These are phyloP conservation scores for Amiota communis DNA, from an alignment of 2,888 invertebrate genomes.

Conservation along the genomic window DNA sequence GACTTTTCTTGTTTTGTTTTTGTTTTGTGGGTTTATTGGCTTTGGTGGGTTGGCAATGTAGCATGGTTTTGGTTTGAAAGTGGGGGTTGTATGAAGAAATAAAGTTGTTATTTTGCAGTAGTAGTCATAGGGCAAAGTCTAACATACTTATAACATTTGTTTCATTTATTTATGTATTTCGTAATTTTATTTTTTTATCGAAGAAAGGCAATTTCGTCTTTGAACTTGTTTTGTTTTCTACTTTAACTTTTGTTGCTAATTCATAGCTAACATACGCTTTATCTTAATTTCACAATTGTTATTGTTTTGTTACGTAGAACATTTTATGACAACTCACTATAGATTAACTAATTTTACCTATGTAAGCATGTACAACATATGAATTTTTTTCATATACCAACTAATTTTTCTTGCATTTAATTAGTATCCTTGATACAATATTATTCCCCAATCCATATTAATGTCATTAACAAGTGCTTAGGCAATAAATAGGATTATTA, in stretches of 20 bases:
- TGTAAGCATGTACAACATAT: not conserved
- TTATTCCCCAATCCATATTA: no score
- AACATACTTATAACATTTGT: not conserved
- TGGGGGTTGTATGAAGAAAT: no score
- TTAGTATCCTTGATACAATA: no score
- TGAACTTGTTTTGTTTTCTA: not conserved
- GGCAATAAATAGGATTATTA: no score
- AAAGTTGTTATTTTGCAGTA: not conserved
- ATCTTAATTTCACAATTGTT: not conserved
- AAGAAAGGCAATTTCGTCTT: not conserved
- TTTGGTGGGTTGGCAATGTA: no score
- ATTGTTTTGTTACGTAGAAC: no score
- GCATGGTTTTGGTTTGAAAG: no score
- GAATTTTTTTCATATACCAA: slow-evolving; percentile 2
- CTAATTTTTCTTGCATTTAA: not conserved
- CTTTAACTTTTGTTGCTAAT: not conserved
- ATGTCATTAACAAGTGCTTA: no score
- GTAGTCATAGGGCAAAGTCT: slow-evolving; percentile 28
- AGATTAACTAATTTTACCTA: no score
- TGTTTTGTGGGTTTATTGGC: no score
- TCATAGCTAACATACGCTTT: not conserved
- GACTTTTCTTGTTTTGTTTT: no score
- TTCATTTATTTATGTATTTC: slow-evolving; percentile 11
- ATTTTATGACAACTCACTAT: not conserved
- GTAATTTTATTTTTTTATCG: not conserved